phyloP scores from a whole-genome alignment of 2,888 invertebrate genomes.

The Uloborus plumipes region DNA sequence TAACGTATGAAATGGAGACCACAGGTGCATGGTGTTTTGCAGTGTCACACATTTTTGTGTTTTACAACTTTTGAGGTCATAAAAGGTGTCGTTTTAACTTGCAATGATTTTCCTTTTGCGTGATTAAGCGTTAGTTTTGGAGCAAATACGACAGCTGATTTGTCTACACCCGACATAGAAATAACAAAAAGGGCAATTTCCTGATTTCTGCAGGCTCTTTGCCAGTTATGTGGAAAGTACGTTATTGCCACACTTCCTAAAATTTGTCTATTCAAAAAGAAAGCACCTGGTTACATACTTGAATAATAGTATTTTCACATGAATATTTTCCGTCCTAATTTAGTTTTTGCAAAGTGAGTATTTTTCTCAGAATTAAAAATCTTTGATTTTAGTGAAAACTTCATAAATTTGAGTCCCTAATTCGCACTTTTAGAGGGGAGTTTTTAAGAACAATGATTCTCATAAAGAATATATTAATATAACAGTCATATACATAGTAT shows the following conservation, averaged over 20 bases:
- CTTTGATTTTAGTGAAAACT: too few relatives aligned
- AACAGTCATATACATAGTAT: too few relatives aligned
- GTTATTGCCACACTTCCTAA: too few relatives aligned
- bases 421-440: too few relatives aligned
- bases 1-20: background rate
- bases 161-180: constrained; percentile 25
- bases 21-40: constrained; percentile 39
- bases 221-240: constrained; percentile 21
- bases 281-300: background rate
- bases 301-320: too few relatives aligned
- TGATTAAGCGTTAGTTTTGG: constrained; percentile 22
- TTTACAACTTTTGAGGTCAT: constrained; percentile 27
- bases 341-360: too few relatives aligned
- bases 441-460: too few relatives aligned
- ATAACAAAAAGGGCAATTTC: constrained; percentile 44
- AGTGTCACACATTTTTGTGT: constrained; percentile 32
- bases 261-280: constrained; percentile 5
- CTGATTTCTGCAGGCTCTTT: constrained; percentile 28
- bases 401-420: too few relatives aligned
- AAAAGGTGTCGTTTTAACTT: constrained; percentile 29
- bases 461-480: too few relatives aligned
- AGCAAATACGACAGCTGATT: constrained; percentile 27
- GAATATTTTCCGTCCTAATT: too few relatives aligned
- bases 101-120: constrained; percentile 27
- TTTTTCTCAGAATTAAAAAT: too few relatives aligned